Evolutionary conservation across 92 coral and sea anemone species (phyloP).

Genomic region (Actinernus sp.): DNA sequence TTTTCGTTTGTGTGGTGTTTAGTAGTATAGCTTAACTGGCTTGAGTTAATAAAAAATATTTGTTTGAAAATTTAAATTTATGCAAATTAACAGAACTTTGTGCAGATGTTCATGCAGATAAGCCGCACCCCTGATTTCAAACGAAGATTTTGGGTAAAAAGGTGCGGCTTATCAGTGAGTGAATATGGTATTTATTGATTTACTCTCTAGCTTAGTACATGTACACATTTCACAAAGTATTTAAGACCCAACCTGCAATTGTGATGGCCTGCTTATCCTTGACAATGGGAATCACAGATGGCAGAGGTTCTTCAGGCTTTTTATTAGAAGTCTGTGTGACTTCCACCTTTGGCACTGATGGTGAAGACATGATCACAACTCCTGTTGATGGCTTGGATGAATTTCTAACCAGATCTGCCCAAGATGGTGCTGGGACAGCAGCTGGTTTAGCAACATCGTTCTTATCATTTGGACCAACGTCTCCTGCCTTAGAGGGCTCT

Average conservation of each 20-base stretch:
- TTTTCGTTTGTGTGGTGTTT: no score
- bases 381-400: conserved; percentile 51
- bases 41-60: no score
- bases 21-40: no score
- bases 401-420: conserved; percentile 94
- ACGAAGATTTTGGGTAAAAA: no score
- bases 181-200: no score
- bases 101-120: no score
- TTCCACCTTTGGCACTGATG: conserved; percentile 14
- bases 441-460: conserved; percentile 11
- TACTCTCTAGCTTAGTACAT: no score
- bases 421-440: conserved; percentile 57
- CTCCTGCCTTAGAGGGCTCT: background rate
- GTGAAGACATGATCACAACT: conserved; percentile 23
- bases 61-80: no score
- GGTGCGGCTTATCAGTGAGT: no score
- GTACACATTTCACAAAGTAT: no score
- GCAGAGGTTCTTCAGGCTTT: conserved; percentile 54
- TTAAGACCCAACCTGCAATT: conserved; percentile 87
- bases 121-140: no score
- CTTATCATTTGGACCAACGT: background rate
- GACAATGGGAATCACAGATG: conserved; percentile 40
- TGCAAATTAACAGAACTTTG: no score
- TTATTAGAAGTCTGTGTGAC: conserved; percentile 8
- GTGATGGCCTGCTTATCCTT: conserved; percentile 72